Base-by-base conservation (phyloP, 2,888 invertebrate genomes). In the Agonopterix subpropinquella region DNA sequence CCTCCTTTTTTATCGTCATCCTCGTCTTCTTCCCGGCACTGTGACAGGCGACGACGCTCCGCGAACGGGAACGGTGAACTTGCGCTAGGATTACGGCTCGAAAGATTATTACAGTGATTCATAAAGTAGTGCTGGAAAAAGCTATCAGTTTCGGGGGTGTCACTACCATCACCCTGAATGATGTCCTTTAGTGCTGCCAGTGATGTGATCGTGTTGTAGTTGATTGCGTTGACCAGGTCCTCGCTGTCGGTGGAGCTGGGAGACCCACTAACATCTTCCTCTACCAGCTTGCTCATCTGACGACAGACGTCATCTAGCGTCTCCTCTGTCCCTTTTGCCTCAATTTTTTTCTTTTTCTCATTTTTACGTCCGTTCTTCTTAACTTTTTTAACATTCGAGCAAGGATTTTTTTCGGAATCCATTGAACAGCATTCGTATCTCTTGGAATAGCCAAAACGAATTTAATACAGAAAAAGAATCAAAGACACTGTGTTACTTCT, bases 21-120 rank as follows among this genome's bases (percentile, higher is more conserved):
- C 71, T 95, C 95, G 64, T 95, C 95, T 80, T 95, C 95, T 72
- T 95, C 95, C 53, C 93, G 91, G 72, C 95, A 95, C 77, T 95
- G 95, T 2, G 95, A 95, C 55, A 95, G 77, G 10, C 95, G 90
- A 36, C 94, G 87, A 4, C 92, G 87, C 61, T 91, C 91, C 49
- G 86, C 83, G 62, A 89, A 91, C 1, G 89, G 85, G 57, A 90
- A 85, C 39, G 90, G 76, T 44, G 80, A 70, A 53, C 67, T 73
- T 4, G 82, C 62, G 54, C 67, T 77, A 1, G 77, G 62, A 61
- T 90, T 90, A 50, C 91, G 86, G 53, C 92, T 92, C 35, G 93
- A 93, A 53, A 93, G 79, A 62, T 91, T 91, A 71, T 92, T 93
- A 57, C 92, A 92, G 69, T 93, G 93, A 58, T 92, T 92, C 77